Percentiles rank a stretch among this genome's conserved stretches.
Evolutionary conservation across 2,797 vertebrate genomes (phyloP).

Genomic region (Neomorphus geoffroyi): DNA sequence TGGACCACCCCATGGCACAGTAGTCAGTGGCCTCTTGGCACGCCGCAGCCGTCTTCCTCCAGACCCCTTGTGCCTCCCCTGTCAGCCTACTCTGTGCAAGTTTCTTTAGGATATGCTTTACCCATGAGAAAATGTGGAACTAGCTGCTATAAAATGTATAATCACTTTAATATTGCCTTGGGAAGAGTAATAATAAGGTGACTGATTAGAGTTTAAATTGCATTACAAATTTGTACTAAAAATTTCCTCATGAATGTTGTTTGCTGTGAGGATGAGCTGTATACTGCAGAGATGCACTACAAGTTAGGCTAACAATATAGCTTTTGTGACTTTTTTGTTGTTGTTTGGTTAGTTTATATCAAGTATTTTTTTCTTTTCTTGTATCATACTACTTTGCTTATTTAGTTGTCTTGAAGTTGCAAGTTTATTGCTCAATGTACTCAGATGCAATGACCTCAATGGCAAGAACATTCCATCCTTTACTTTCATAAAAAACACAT

Average conservation of each 20-base stretch:
- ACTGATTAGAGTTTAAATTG: neutral
- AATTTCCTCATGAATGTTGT: neutral
- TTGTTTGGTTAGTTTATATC: neutral
- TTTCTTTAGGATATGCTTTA: neutral
- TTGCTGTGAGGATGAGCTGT: neutral
- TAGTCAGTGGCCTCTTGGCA: neutral
- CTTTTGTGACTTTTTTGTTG: neutral
- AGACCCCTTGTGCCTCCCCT: too few species aligned
- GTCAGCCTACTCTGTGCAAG: rapidly evolving
- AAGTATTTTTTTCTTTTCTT: neutral
- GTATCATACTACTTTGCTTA: neutral
- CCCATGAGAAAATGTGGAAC: neutral
- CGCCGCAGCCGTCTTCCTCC: neutral
- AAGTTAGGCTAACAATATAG: neutral
- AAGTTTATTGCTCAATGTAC: slow-evolving; percentile 3
- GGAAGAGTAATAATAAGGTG: neutral
- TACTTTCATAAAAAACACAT: neutral
- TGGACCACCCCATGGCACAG: neutral
- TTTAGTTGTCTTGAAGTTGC: neutral
- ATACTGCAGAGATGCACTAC: neutral
- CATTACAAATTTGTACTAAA: neutral
- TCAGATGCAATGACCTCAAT: neutral
- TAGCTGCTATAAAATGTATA: neutral
- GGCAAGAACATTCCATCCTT: neutral
- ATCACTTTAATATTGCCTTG: neutral